Conservation (phyloP, 1,140 invertebrate species). For the Phthorimaea operculella region DNA sequence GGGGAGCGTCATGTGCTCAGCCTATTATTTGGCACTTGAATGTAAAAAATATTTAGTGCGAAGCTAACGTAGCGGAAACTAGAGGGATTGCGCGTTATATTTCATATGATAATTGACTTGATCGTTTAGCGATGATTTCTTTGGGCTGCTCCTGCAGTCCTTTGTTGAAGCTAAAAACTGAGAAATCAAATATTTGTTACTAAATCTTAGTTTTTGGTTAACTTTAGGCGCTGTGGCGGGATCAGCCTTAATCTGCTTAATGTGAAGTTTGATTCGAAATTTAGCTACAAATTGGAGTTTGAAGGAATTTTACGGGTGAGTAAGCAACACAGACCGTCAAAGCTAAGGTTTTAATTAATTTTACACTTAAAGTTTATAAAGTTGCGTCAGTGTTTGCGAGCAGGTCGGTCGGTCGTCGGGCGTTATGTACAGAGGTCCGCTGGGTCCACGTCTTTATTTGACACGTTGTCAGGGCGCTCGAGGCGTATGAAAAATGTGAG, state of each 20-base stretch:
- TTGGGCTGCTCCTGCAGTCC: no score
- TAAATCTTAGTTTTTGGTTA: no score
- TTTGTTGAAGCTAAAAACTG: no score
- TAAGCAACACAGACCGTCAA: not conserved
- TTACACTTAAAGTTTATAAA: not conserved
- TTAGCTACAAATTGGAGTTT: no score
- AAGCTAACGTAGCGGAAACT: conserved; percentile 22
- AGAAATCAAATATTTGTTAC: no score
- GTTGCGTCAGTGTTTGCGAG: conserved; percentile 25
- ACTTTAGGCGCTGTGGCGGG: no score
- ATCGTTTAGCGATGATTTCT: not conserved
- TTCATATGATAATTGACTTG: conserved; percentile 4
- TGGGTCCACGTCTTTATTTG: conserved; percentile 35
- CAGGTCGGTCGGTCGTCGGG: not conserved
- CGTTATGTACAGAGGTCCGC: conserved; percentile 34
- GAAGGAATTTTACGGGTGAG: no score
- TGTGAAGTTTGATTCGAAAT: no score
- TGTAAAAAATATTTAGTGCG: conserved; percentile 22
- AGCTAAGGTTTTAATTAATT: conserved; percentile 2
- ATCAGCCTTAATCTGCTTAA: no score
- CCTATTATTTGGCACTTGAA: conserved; percentile 22
- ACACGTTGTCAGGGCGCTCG: conserved; percentile 45
- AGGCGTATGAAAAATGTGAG: conserved; percentile 62
- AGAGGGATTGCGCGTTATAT: conserved; percentile 13
- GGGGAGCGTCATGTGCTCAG: conserved; percentile 23